Evolutionary conservation across 92 coral and sea anemone genomes (phyloP).

Genomic region (Plumapathes pennacea): DNA sequence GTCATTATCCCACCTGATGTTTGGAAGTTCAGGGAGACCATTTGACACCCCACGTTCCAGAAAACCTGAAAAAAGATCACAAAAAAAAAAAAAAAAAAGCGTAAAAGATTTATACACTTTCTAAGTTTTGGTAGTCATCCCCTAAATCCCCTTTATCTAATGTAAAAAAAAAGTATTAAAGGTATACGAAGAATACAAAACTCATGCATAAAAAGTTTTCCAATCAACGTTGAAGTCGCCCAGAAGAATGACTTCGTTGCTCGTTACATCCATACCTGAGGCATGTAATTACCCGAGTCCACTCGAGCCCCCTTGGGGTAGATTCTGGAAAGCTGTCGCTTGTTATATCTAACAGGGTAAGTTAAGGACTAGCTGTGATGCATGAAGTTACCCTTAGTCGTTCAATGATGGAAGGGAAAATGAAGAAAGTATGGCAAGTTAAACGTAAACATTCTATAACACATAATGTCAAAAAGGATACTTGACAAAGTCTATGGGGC

Average conservation of each 20-base stretch:
- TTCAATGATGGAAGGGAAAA: too few species aligned
- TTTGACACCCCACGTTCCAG: slow-evolving; percentile 99
- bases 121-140: too few species aligned
- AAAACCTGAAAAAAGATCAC: slow-evolving; percentile 57
- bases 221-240: too few species aligned
- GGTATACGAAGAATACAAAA: not conserved
- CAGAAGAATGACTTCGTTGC: not conserved
- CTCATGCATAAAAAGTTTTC: too few species aligned
- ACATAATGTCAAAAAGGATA: slow-evolving; percentile 58
- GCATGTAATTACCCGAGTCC: slow-evolving; percentile 97
- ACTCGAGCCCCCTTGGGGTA: slow-evolving; percentile 98
- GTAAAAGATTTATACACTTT: too few species aligned
- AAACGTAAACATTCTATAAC: not conserved
- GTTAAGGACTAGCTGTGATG: too few species aligned
- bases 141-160: too few species aligned
- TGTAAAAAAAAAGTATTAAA: not conserved
- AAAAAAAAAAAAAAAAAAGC: not conserved
- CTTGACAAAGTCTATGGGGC: slow-evolving; percentile 91
- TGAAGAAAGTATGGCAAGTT: too few species aligned
- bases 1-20: slow-evolving; percentile 73
- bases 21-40: slow-evolving; percentile 97
- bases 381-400: too few species aligned
- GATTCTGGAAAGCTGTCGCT: slow-evolving; percentile 89
- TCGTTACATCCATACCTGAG: slow-evolving; percentile 90
- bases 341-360: slow-evolving; percentile 75